These are phyloP conservation scores for Ptyas mucosa DNA, from an alignment of 2,113 vertebrate genomes.

Conservation along the genomic window DNA sequence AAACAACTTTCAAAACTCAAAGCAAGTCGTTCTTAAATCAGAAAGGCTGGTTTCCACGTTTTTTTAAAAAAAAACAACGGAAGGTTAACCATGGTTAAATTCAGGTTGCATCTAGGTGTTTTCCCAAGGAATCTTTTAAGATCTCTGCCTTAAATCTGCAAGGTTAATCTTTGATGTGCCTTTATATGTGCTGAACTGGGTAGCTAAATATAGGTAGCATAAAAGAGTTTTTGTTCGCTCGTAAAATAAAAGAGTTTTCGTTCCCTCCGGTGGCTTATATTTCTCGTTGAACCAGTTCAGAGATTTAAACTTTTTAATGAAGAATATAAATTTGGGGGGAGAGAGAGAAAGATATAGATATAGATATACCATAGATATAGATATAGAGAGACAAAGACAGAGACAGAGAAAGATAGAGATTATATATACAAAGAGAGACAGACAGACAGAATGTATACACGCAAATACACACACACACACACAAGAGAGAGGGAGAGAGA, in stretches of 20 bases:
- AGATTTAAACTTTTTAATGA: neutral
- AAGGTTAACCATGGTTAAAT: neutral
- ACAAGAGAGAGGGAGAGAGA: no score
- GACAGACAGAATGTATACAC: no score
- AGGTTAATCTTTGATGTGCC: neutral
- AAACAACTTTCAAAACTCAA: conserved; percentile 3
- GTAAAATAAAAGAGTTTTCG: neutral
- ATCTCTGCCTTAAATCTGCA: neutral
- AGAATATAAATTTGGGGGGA: neutral
- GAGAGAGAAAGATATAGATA: no score
- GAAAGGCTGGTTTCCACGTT: neutral
- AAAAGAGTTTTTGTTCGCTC: neutral
- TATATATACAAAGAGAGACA: no score
- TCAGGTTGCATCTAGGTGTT: neutral
- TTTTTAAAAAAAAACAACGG: neutral
- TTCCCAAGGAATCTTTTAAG: neutral
- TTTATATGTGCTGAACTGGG: neutral
- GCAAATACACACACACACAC: no score
- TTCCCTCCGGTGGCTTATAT: neutral
- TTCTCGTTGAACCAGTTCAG: neutral
- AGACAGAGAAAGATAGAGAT: no score
- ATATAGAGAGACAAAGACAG: no score
- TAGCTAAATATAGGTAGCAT: neutral
- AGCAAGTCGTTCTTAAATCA: neutral
- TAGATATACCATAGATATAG: no score